A percentile compares a stretch with the other conserved stretches of the same genome.
These are phyloP conservation scores for Crypturellus undulatus DNA, from an alignment of 2,113 vertebrate genomes.

Conservation along the genomic window DNA sequence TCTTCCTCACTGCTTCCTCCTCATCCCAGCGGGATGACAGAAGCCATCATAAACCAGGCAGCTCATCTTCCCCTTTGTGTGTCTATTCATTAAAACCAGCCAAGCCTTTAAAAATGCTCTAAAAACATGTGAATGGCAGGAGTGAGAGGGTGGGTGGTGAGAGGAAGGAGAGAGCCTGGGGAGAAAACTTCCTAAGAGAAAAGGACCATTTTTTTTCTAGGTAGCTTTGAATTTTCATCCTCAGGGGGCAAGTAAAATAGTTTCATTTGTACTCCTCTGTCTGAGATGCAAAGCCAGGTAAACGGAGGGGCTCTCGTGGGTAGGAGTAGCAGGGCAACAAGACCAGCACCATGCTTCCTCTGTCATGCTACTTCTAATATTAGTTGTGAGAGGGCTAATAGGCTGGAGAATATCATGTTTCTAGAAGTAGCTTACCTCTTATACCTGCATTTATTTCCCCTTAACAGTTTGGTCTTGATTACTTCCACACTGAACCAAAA, in stretches of 20 bases:
- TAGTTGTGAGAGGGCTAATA: not conserved
- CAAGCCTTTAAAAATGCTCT: conserved; percentile 31
- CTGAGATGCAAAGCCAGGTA: not conserved
- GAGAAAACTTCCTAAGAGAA: not conserved
- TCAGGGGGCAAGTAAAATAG: not conserved
- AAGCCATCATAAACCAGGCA: not conserved
- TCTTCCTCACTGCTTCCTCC: not conserved
- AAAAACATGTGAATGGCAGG: conserved; percentile 4
- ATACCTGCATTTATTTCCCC: not conserved
- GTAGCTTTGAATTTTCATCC: not conserved
- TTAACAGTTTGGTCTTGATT: not conserved
- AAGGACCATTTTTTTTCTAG: not conserved
- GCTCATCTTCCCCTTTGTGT: not conserved
- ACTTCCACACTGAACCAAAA: not conserved
- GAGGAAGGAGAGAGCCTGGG: not conserved
- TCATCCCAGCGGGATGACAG: not conserved
- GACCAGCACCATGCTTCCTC: not conserved
- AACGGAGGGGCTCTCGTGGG: not conserved
- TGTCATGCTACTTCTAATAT: fast-evolving
- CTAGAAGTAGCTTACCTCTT: not conserved
- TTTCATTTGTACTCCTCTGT: not conserved
- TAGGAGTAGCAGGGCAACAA: not conserved
- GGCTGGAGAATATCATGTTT: not conserved
- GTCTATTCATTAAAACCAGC: conserved; percentile 31
- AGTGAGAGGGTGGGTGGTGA: not conserved